These are phyloP conservation scores for Syrmaticus mikado DNA, from an alignment of 2,113 vertebrate species.

Conservation along the genomic window DNA sequence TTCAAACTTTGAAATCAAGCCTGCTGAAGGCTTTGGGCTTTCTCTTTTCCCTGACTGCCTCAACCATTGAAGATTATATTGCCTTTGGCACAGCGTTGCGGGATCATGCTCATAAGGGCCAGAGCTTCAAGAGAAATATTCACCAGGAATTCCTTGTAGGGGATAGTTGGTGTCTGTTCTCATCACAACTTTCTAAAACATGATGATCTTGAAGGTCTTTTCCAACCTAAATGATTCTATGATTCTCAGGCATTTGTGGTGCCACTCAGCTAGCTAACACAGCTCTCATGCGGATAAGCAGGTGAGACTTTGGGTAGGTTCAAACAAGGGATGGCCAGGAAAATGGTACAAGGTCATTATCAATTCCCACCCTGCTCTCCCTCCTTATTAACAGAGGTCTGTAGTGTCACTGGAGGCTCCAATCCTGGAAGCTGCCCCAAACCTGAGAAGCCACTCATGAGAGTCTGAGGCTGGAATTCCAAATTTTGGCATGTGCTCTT, in stretches of 20 bases:
- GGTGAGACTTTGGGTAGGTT: background rate
- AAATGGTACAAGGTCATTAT: background rate
- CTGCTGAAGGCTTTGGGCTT: background rate
- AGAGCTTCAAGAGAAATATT: background rate
- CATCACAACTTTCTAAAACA: background rate
- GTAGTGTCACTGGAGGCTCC: background rate
- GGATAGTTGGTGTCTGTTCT: background rate
- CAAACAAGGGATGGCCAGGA: background rate
- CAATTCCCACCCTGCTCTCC: background rate
- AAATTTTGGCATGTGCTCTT: background rate
- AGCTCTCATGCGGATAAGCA: background rate
- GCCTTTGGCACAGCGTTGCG: background rate
- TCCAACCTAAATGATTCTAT: background rate
- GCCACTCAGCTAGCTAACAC: background rate
- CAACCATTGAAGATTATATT: background rate
- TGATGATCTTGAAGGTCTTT: background rate
- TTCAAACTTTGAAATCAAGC: background rate
- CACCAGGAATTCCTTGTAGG: background rate
- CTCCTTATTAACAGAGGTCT: background rate
- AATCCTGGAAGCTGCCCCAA: background rate
- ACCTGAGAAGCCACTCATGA: background rate
- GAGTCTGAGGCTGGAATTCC: background rate
- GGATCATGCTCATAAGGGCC: background rate
- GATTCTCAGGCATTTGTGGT: rapidly evolving
- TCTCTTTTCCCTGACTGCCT: background rate